Conservation (phyloP, 2,797 vertebrate species). For the Lepus oiostolus region DNA sequence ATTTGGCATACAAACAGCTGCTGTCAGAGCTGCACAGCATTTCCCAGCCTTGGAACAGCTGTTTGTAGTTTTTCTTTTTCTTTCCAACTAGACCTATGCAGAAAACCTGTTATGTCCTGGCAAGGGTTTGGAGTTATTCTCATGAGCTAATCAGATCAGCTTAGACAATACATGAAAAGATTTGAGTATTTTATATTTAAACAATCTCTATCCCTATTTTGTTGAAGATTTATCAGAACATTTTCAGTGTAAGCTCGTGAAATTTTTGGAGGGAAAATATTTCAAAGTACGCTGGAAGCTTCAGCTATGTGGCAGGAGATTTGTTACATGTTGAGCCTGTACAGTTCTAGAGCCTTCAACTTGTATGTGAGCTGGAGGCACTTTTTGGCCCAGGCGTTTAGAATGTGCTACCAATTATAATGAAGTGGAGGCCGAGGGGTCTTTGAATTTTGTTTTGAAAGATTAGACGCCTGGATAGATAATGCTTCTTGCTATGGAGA, state of each 20-base stretch:
- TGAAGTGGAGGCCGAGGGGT: not conserved
- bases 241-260: conserved; percentile 53
- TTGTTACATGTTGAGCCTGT: not conserved
- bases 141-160: conserved; percentile 80
- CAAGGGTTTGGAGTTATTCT: conserved; percentile 77
- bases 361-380: not conserved
- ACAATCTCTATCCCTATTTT: conserved; percentile 62
- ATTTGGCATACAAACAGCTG: conserved; percentile 83
- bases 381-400: not conserved
- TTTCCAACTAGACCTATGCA: conserved; percentile 81
- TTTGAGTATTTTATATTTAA: conserved; percentile 73
- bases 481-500: not conserved
- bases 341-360: not conserved
- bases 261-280: conserved; percentile 29
- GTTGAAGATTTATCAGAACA: conserved; percentile 37
- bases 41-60: conserved; percentile 84
- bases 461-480: not conserved
- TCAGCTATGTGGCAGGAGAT: not conserved
- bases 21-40: conserved; percentile 77
- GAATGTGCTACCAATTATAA: conserved; percentile 40
- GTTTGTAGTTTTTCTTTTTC: conserved; percentile 75
- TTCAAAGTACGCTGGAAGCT: not conserved
- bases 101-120: conserved; percentile 81
- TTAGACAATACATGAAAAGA: conserved; percentile 78
- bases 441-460: conserved; percentile 25